Evolutionary conservation across 1,140 invertebrate genomes (phyloP).

Genomic region (Phthorimaea operculella): DNA sequence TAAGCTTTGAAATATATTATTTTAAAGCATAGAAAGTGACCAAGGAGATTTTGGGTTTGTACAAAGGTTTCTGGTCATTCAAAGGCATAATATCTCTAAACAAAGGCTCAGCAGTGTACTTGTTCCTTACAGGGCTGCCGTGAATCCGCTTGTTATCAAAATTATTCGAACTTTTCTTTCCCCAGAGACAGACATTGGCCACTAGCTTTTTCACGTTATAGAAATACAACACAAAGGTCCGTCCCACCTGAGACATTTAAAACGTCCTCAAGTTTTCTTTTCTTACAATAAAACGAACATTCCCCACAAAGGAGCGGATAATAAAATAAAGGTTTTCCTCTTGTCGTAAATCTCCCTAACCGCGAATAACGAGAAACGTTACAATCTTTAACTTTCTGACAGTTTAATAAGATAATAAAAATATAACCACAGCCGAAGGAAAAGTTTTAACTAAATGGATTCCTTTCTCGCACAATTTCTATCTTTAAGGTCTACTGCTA

Average conservation of each 20-base stretch:
- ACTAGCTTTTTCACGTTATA: no score
- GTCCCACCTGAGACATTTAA: background rate
- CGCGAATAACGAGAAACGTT: slow-evolving; percentile 41
- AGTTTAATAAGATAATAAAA: slow-evolving; percentile 62
- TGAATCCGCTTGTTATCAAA: no score
- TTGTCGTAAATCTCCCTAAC: slow-evolving; percentile 41
- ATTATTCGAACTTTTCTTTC: no score
- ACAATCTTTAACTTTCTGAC: slow-evolving; percentile 58
- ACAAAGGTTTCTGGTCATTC: no score
- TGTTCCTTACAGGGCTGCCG: no score
- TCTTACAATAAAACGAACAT: slow-evolving; percentile 17
- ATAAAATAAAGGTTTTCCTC: slow-evolving; percentile 39
- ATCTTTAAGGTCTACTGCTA: no score
- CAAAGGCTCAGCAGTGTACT: no score
- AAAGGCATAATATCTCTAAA: no score
- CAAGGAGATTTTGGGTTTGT: no score
- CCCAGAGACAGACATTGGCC: no score
- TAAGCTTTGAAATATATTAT: no score
- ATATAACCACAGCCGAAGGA: slow-evolving; percentile 30
- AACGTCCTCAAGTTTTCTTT: background rate
- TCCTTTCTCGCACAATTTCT: background rate
- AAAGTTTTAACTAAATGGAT: slow-evolving; percentile 15
- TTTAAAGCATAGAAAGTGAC: no score
- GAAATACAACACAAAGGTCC: background rate
- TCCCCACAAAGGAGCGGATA: slow-evolving; percentile 31